These are phyloP conservation scores for Rhineura floridana DNA, from an alignment of 2,113 vertebrate genomes.

Conservation along the genomic window DNA sequence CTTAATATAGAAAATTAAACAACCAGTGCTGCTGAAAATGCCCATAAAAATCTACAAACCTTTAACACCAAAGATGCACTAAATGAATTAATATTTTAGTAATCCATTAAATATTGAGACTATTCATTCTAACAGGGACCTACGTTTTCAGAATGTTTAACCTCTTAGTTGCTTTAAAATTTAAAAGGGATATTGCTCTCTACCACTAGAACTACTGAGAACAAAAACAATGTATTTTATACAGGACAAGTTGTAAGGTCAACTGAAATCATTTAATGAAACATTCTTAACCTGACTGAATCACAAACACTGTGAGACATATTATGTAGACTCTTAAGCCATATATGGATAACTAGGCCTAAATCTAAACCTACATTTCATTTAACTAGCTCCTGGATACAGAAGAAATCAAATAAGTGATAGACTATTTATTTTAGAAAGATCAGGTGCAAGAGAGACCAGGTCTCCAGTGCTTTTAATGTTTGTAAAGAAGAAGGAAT, in stretches of 20 bases:
- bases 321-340: too few relatives aligned
- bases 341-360: neutral
- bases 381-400: neutral
- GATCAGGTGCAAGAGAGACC: neutral
- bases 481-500: neutral
- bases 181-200: constrained; percentile 48
- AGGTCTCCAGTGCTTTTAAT: neutral
- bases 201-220: constrained; percentile 42
- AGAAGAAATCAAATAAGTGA: neutral
- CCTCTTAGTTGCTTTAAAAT: constrained; percentile 57
- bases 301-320: too few relatives aligned
- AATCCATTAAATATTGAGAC: constrained; percentile 73
- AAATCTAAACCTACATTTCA: neutral
- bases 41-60: constrained; percentile 63
- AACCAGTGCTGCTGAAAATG: constrained; percentile 55
- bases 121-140: constrained; percentile 65
- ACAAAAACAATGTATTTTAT: constrained; percentile 30
- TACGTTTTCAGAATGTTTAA: constrained; percentile 62
- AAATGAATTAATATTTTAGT: constrained; percentile 73
- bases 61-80: constrained; percentile 68
- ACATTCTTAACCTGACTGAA: neutral
- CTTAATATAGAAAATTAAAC: constrained; percentile 49
- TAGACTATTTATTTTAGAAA: neutral
- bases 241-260: constrained; percentile 5
- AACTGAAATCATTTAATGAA: constrained; percentile 10